Evolutionary conservation across 2,888 invertebrate species (phyloP).

Genomic region (Drosophila kanekoi): DNA sequence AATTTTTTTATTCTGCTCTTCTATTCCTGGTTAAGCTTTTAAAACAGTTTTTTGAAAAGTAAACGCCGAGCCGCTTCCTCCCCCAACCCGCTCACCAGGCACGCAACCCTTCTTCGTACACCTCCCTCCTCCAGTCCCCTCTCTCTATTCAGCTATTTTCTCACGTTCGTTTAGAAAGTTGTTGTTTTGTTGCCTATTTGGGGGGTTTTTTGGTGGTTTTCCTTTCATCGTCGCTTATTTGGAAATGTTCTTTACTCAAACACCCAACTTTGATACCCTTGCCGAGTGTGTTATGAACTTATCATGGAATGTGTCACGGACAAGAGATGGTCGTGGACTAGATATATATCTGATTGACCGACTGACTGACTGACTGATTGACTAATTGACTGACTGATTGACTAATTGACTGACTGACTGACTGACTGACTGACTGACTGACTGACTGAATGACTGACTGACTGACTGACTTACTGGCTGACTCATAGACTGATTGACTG

Average conservation of each 20-base stretch:
- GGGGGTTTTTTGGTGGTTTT: slow-evolving; percentile 32
- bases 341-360: background rate
- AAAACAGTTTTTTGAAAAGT: slow-evolving; percentile 77
- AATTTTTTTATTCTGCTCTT: slow-evolving; percentile 50
- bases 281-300: too few relatives aligned
- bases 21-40: slow-evolving; percentile 75
- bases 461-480: background rate
- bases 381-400: background rate
- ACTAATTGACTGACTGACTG: background rate
- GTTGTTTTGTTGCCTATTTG: slow-evolving; percentile 54
- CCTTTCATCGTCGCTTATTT: slow-evolving; percentile 52
- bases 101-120: slow-evolving; percentile 1
- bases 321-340: too few relatives aligned
- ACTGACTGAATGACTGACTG: too few relatives aligned
- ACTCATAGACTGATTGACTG: background rate
- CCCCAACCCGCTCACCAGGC: background rate
- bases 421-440: too few relatives aligned
- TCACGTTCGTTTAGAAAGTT: slow-evolving; percentile 19
- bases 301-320: too few relatives aligned
- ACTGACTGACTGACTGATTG: background rate
- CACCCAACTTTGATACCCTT: slow-evolving; percentile 32
- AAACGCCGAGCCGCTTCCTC: slow-evolving; percentile 37
- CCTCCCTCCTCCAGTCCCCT: background rate
- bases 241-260: slow-evolving; percentile 43
- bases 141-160: background rate